A percentile compares a stretch with the other conserved stretches of the same genome.
Conservation (phyloP, 2,113 vertebrate species). For the Neodontobutis hainanensis region DNA sequence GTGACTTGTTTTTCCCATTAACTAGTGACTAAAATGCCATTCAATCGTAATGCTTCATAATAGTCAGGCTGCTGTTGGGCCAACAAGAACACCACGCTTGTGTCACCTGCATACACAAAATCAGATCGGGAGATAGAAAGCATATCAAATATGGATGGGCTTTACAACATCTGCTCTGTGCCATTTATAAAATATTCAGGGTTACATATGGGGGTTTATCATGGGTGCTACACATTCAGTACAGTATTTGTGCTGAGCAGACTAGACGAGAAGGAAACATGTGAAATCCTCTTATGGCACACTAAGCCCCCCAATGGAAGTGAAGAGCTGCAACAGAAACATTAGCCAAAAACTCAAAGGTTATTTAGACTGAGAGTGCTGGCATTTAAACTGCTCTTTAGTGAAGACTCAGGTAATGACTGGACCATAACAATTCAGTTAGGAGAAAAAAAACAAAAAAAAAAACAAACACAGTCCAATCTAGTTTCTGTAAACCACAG, state of each 20-base stretch:
- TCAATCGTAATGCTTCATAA: slow-evolving; percentile 49
- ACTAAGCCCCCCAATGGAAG: slow-evolving; percentile 5
- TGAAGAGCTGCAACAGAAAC: slow-evolving; percentile 6
- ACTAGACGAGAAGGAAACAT: slow-evolving; percentile 21
- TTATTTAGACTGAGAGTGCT: slow-evolving; percentile 24
- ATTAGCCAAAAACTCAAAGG: slow-evolving; percentile 23
- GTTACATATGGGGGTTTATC: slow-evolving; percentile 51
- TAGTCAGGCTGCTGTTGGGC: slow-evolving; percentile 44
- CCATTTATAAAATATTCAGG: slow-evolving; percentile 72
- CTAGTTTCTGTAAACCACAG: too few relatives aligned
- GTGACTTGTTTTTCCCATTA: slow-evolving; percentile 60
- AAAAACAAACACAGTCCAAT: not conserved
- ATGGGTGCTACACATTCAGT: slow-evolving; percentile 41
- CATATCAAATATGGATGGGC: slow-evolving; percentile 67
- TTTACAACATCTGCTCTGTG: slow-evolving; percentile 67
- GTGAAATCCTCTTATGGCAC: slow-evolving; percentile 35
- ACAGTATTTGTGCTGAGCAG: slow-evolving; percentile 52
- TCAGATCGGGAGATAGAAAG: slow-evolving; percentile 53
- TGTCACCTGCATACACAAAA: slow-evolving; percentile 62
- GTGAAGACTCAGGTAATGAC: slow-evolving; percentile 31
- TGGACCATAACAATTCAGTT: slow-evolving; percentile 6
- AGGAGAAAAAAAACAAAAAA: too few relatives aligned
- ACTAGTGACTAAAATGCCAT: slow-evolving; percentile 14
- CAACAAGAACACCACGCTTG: slow-evolving; percentile 21
- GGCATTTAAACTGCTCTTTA: slow-evolving; percentile 36